Percentiles rank a stretch among this genome's conserved stretches.
Evolutionary conservation across 1,140 invertebrate species (phyloP).

Genomic region (Magallana angulata): DNA sequence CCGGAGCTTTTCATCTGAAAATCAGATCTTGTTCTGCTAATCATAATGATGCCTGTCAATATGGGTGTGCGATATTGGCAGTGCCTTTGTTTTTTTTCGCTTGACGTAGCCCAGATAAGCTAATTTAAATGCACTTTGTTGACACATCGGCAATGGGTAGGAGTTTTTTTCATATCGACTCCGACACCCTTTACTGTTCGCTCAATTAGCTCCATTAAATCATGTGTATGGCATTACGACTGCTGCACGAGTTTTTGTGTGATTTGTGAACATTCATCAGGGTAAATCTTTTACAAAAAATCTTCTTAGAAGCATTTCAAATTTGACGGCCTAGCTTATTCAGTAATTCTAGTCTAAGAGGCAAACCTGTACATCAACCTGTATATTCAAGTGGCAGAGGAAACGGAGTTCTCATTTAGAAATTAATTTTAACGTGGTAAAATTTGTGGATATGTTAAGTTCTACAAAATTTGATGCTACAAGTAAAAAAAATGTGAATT

Average conservation of each 20-base stretch:
- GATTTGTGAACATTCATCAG: too few species aligned
- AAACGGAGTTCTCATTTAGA: too few species aligned
- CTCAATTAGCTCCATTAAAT: constrained; percentile 19
- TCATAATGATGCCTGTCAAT: neutral
- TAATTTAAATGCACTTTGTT: constrained; percentile 37
- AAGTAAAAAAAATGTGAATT: too few species aligned
- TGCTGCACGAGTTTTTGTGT: neutral
- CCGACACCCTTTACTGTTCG: constrained; percentile 9
- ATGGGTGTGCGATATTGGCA: neutral
- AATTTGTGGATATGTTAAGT: too few species aligned
- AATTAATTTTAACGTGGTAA: too few species aligned
- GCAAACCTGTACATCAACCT: too few species aligned
- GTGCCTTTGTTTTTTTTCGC: neutral
- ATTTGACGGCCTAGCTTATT: too few species aligned
- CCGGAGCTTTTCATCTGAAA: neutral
- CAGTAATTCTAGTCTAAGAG: too few species aligned
- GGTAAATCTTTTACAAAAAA: neutral
- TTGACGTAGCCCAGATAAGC: constrained; percentile 12
- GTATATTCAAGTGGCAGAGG: too few species aligned
- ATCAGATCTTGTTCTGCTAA: neutral
- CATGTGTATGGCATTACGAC: neutral
- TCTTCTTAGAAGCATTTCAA: too few species aligned
- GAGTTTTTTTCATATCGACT: neutral
- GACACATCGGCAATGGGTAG: neutral
- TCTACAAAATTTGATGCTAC: too few species aligned